Base-by-base conservation (phyloP, 1,140 invertebrate species). In the Hydropsyche tenuis region DNA sequence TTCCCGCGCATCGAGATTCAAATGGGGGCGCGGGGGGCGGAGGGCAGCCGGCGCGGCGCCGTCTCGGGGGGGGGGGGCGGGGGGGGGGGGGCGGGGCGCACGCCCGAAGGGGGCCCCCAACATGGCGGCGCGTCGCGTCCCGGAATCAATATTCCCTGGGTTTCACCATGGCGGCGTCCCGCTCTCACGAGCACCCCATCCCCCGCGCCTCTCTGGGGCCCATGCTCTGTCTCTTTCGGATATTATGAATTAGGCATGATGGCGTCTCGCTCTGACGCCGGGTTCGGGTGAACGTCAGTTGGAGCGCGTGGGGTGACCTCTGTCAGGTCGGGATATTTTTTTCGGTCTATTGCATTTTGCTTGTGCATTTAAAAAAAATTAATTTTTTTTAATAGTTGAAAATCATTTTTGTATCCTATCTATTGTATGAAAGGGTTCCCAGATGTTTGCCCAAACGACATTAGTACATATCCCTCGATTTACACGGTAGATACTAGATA, bases 81-180 rank as follows among this genome's bases (percentile, higher is more conserved):
- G 25, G n/a, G 25, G 62, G 30, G 1, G 37, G 64, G 16, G 45
- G 45, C n/a, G 12, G 56, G 30, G 30, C 30, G 30, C 30, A 37
- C 30, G 30, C 30, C 9, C 20, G 65, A 68, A 48, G 42, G 45
- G 65, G 6, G n/a, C n/a, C n/a, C 56, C 30, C 68, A 70, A 70
- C 51, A 70, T 70, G 68, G 68, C 68, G 66, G 66, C 66, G 22
- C 45, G 64, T 66, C 18, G 46, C 27, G 27, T 22, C 51, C 68
- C 1, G 68, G 68, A 70, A 70, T 70, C 68, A 70, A 70, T 70
- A 70, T 70, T 70, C 68, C 30, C 68, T 42, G 68, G 48, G 65
- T 51, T 68, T 66, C n/a, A 20, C 64, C 20, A 66, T 30, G 64
- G 43, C 30, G 6, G 7, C 48, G 46, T 27, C 68, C 45, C 68